Evolutionary conservation across 2,888 invertebrate species (phyloP).

Genomic region (Campoplex capitator): DNA sequence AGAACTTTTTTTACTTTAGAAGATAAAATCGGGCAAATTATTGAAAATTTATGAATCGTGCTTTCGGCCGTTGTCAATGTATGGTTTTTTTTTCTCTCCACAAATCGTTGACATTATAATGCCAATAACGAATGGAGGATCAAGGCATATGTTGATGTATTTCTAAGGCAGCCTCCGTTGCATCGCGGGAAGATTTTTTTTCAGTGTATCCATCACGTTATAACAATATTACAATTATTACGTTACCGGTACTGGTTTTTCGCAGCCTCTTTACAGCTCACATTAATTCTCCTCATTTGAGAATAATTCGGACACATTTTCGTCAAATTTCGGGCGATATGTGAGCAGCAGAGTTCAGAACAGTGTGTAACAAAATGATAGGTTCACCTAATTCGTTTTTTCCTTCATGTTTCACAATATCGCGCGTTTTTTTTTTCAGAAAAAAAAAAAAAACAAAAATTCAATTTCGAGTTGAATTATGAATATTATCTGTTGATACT

Average conservation of each 20-base stretch:
- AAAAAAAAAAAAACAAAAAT: not conserved
- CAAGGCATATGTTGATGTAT: slow-evolving; percentile 48
- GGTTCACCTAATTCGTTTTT: not conserved
- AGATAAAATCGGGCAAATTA: slow-evolving; percentile 15
- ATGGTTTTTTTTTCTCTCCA: slow-evolving; percentile 9
- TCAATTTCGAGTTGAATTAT: not conserved
- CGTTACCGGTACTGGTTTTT: not conserved
- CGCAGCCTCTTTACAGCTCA: slow-evolving; percentile 1
- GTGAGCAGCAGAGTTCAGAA: not conserved
- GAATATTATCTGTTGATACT: slow-evolving; percentile 1
- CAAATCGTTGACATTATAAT: slow-evolving; percentile 22
- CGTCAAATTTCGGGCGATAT: not conserved
- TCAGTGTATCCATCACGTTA: slow-evolving; percentile 51
- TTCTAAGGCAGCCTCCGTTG: slow-evolving; percentile 55
- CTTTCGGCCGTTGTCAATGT: not conserved
- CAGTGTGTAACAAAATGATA: not conserved
- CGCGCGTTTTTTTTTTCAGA: not conserved
- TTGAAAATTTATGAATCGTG: slow-evolving; percentile 17
- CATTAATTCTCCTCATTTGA: not conserved
- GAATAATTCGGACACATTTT: not conserved
- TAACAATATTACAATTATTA: slow-evolving; percentile 49
- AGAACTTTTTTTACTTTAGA: not conserved
- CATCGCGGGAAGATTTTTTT: slow-evolving; percentile 58
- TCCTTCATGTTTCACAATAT: not conserved
- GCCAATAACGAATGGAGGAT: slow-evolving; percentile 44